Percentiles rank a stretch among this genome's conserved stretches.
Evolutionary conservation across 2,113 vertebrate genomes (phyloP).

Genomic region (Sporophila hypoxantha): DNA sequence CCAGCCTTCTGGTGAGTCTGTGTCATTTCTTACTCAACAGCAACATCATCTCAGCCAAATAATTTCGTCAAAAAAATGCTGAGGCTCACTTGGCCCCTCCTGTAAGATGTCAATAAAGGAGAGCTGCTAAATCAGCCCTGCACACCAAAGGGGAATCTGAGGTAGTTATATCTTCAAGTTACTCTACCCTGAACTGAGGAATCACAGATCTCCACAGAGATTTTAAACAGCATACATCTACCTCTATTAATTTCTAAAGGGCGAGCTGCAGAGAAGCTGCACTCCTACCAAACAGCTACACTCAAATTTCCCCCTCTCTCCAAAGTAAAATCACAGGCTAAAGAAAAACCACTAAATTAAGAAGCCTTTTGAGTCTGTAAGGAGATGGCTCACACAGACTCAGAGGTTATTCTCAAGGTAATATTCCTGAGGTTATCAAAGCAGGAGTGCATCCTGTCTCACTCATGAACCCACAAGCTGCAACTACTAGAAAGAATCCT

Average conservation of each 20-base stretch:
- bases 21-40: neutral
- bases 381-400: neutral
- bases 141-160: neutral
- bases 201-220: neutral
- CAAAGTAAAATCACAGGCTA: neutral
- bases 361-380: neutral
- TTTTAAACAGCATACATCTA: fast-evolving
- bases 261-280: neutral
- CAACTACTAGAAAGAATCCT: neutral
- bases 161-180: neutral
- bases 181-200: neutral
- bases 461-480: neutral
- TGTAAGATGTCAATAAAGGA: neutral
- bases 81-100: neutral
- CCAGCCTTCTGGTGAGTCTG: neutral
- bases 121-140: neutral
- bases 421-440: neutral
- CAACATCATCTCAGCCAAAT: neutral
- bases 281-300: neutral
- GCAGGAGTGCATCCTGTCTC: neutral
- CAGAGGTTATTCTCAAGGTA: neutral
- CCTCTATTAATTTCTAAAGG: neutral
- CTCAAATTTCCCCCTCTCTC: neutral
- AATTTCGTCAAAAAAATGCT: neutral
- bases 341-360: neutral